A percentile compares a stretch with the other conserved stretches of the same genome.
Conservation (phyloP, 2,113 vertebrate genomes). For the Osmerus eperlanus region DNA sequence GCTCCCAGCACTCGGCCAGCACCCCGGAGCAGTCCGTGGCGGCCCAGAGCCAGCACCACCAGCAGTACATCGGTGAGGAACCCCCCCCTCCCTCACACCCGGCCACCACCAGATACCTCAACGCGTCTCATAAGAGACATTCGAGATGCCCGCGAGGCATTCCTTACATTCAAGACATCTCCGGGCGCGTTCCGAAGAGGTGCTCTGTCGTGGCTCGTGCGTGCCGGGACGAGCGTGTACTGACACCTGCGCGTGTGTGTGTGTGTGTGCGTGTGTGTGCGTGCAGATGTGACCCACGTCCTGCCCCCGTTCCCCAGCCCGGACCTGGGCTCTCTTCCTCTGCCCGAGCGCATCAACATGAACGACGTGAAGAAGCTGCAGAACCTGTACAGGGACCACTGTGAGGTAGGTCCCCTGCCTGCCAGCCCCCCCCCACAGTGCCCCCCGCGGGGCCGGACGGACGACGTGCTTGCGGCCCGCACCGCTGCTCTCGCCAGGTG, state of each 20-base stretch:
- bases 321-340: conserved; percentile 74
- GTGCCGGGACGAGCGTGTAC: background rate
- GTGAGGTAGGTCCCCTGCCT: conserved; percentile 77
- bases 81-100: background rate
- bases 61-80: conserved; percentile 92
- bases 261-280: conserved; percentile 15
- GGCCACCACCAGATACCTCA: background rate
- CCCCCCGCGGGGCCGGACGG: background rate
- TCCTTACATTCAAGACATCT: too few species aligned
- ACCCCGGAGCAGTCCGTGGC: conserved; percentile 87
- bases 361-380: conserved; percentile 88
- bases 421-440: background rate
- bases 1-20: conserved; percentile 75
- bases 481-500: background rate
- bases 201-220: background rate
- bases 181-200: background rate
- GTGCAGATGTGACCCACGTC: conserved; percentile 83
- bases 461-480: too few species aligned
- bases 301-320: conserved; percentile 88
- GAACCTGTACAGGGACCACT: conserved; percentile 89
- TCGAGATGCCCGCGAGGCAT: too few species aligned
- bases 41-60: conserved; percentile 93
- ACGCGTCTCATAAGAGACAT: too few species aligned
- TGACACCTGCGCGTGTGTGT: background rate
- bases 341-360: conserved; percentile 82